Evolutionary conservation across 2,113 vertebrate genomes (phyloP).

Genomic region (Alosa alosa): DNA sequence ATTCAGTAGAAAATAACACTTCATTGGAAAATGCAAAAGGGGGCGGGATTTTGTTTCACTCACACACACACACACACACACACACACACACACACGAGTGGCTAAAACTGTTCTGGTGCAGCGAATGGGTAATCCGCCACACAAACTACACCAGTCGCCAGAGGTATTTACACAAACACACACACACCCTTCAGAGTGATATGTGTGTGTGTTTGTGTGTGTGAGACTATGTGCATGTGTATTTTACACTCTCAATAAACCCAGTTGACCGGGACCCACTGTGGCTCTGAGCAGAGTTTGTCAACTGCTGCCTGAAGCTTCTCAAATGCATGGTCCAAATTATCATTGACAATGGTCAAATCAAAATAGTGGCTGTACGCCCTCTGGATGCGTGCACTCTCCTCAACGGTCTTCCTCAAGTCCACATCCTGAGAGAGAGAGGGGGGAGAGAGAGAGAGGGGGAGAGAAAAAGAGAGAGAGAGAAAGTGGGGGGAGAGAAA

Average conservation of each 20-base stretch:
- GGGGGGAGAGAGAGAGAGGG: background rate
- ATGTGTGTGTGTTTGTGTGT: background rate
- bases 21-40: conserved; percentile 65
- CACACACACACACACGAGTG: background rate
- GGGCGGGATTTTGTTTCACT: background rate
- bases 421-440: conserved; percentile 82
- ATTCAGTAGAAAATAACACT: conserved; percentile 88
- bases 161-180: conserved; percentile 32
- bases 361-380: conserved; percentile 97
- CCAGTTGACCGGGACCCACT: conserved; percentile 99
- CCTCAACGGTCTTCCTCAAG: conserved; percentile 94
- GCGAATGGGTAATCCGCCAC: conserved; percentile 30
- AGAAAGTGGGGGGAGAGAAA: no score
- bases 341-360: conserved; percentile 90
- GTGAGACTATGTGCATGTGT: background rate
- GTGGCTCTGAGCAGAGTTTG: conserved; percentile 81
- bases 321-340: conserved; percentile 95
- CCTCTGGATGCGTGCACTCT: conserved; percentile 91
- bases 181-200: background rate
- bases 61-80: no score
- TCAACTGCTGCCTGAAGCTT: conserved; percentile 85
- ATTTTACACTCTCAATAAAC: conserved; percentile 80
- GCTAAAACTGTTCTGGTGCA: conserved; percentile 15
- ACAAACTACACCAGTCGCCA: background rate
- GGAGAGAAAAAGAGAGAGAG: no score